Evolutionary conservation across 2,888 invertebrate genomes (phyloP).

Genomic region (Luperina testacea): DNA sequence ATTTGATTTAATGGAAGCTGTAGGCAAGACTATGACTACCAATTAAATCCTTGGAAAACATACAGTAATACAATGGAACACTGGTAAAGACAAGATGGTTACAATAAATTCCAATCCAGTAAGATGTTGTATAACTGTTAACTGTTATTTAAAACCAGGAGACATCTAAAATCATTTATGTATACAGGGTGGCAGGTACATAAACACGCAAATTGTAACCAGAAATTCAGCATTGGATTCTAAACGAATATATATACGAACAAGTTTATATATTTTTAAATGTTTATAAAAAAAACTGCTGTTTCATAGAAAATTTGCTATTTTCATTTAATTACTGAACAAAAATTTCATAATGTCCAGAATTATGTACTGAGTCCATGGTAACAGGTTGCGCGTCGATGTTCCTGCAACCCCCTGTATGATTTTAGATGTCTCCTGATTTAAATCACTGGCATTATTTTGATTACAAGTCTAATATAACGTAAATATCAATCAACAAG

Average conservation of each 20-base stretch:
- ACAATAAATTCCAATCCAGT: neutral
- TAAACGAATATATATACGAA: too few relatives aligned
- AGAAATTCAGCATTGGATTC: too few relatives aligned
- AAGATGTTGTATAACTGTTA: neutral
- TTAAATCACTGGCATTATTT: constrained; percentile 8
- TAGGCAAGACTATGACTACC: neutral
- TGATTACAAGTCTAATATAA: constrained; percentile 5
- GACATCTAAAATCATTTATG: neutral
- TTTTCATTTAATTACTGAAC: too few relatives aligned
- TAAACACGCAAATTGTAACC: too few relatives aligned
- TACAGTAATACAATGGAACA: constrained; percentile 49
- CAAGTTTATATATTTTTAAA: too few relatives aligned
- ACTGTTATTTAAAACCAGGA: neutral
- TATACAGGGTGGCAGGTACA: neutral
- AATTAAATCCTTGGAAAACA: constrained; percentile 13
- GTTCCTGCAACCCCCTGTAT: neutral
- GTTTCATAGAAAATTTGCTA: too few relatives aligned
- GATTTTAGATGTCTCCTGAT: neutral
- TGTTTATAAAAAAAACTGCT: too few relatives aligned
- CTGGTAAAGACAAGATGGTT: neutral
- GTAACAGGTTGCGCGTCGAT: neutral
- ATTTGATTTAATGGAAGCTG: constrained; percentile 2
- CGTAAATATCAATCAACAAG: constrained; percentile 20
- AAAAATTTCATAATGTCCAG: too few relatives aligned
- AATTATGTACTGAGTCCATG: neutral